Evolutionary conservation across 2,797 vertebrate genomes (phyloP), one percentile per base, ranked within the genome.

Genomic region (Ispidina lecontei): DNA sequence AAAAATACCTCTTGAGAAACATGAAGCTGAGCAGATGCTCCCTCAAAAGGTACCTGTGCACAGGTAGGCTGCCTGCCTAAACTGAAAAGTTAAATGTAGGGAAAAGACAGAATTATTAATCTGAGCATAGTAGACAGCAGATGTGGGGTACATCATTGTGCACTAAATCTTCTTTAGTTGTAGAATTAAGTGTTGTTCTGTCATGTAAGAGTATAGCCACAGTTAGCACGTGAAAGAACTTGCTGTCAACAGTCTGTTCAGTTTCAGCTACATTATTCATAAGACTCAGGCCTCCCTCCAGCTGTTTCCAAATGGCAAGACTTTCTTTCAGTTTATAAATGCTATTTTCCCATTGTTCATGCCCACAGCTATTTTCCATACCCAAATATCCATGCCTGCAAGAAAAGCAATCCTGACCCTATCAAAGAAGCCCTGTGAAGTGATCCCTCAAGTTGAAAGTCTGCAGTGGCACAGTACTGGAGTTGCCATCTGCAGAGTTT

Each of bases 281-380:
- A 84, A 31, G 46, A 65, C 41, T 79, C 39, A 54, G 92, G 90
- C 64, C 51, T 89, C 71, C 71, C 71, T 93, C 85, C 80, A 92
- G 93, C 91, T 94, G n/a, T 87, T 91, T 85, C 74, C 74, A 95
- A 79, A 73, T 22, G 76, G 46, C 85, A 94, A 80, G 55, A 41
- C 72, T 84, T 93, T 58, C 54, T 84, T 95, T 89, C 52, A 58
- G 29, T 93, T 93, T 88, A 68, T 68, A 90, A 89, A 87, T 51
- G 39, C 25, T 74, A 25, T 77, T 93, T 90, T 35, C 58, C 90
- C 29, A 71, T 86, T 92, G 80, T 84, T 93, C 49, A 4, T 91
- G 49, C 46, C 46, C 54, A 64, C 54, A 88, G 85, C 68, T 92
- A 82, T 93, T 94, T 95, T 95, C 89, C 90, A 73, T 89, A 71